Conservation (phyloP, 30 jellyfish, hydroid and myxozoan species). For the Pseudorhiza aurosa region DNA sequence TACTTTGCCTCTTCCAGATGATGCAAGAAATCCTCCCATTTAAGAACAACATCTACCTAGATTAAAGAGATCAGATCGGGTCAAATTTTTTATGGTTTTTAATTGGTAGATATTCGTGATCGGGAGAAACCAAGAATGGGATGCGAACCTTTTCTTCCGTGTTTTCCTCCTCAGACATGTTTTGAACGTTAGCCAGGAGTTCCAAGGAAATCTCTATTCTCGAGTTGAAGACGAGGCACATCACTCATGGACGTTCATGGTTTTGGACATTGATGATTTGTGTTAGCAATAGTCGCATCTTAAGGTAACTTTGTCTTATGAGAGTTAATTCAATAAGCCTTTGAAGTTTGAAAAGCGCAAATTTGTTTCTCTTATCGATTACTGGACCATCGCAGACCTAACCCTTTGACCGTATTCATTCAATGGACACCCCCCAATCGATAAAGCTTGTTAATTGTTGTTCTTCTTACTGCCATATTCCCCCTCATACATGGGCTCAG, state of each 20-base stretch:
- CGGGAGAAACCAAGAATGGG: not conserved
- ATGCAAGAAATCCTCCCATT: constrained; percentile 61
- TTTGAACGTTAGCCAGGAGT: not conserved
- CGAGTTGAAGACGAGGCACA: not conserved
- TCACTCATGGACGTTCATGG: not conserved
- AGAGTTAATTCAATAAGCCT: no score
- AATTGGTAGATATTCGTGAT: not conserved
- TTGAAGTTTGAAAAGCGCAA: no score
- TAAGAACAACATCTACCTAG: constrained; percentile 60
- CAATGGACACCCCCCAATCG: no score
- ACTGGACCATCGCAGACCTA: no score
- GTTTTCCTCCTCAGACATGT: not conserved
- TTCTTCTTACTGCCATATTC: no score
- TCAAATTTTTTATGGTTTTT: not conserved
- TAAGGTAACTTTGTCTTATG: no score
- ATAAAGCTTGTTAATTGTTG: no score
- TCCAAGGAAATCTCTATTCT: not conserved
- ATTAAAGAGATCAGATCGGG: not conserved
- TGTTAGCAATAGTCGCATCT: no score
- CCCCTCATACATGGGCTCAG: no score
- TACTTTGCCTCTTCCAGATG: constrained; percentile 50
- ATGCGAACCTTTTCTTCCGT: not conserved
- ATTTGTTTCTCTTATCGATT: no score
- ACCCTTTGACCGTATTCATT: no score
- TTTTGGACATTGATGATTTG: no score